These are phyloP conservation scores for Masnerella sp. DNA, from an alignment of 2,888 invertebrate genomes.

Conservation along the genomic window DNA sequence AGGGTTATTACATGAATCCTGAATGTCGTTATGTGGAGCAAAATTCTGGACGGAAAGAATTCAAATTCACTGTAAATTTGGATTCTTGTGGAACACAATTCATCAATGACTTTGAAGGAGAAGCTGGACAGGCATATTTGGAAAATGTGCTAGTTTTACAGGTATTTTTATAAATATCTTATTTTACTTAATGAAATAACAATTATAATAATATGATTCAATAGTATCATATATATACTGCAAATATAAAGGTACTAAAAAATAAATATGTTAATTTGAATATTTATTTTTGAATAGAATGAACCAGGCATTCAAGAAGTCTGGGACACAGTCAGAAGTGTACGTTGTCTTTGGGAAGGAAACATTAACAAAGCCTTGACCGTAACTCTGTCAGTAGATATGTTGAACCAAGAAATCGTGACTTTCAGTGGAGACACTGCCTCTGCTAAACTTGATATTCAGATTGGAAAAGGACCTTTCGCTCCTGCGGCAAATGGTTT, in stretches of 20 bases:
- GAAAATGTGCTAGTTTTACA: slow-evolving; percentile 86
- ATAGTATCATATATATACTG: too few relatives aligned
- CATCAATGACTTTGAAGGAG: slow-evolving; percentile 86
- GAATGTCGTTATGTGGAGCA: slow-evolving; percentile 86
- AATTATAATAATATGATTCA: not conserved
- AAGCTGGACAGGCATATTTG: slow-evolving; percentile 86
- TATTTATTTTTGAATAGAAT: slow-evolving; percentile 79
- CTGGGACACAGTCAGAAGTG: slow-evolving; percentile 88
- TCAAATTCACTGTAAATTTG: slow-evolving; percentile 85
- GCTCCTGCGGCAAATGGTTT: slow-evolving; percentile 87
- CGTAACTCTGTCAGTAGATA: slow-evolving; percentile 87
- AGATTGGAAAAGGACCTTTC: slow-evolving; percentile 87
- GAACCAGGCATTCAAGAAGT: slow-evolving; percentile 87
- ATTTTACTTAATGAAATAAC: not conserved
- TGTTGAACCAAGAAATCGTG: slow-evolving; percentile 88
- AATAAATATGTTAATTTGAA: not conserved
- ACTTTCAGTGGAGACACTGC: slow-evolving; percentile 92
- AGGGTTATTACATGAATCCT: slow-evolving; percentile 83
- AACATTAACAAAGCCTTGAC: slow-evolving; percentile 86
- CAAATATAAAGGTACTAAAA: not conserved
- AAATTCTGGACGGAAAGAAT: slow-evolving; percentile 84
- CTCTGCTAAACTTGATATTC: slow-evolving; percentile 87
- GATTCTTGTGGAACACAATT: slow-evolving; percentile 89
- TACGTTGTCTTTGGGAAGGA: slow-evolving; percentile 90
- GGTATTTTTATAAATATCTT: slow-evolving; percentile 56